These are phyloP conservation scores for Tragelaphus buxtoni DNA, from an alignment of 2,113 vertebrate species.

Conservation along the genomic window DNA sequence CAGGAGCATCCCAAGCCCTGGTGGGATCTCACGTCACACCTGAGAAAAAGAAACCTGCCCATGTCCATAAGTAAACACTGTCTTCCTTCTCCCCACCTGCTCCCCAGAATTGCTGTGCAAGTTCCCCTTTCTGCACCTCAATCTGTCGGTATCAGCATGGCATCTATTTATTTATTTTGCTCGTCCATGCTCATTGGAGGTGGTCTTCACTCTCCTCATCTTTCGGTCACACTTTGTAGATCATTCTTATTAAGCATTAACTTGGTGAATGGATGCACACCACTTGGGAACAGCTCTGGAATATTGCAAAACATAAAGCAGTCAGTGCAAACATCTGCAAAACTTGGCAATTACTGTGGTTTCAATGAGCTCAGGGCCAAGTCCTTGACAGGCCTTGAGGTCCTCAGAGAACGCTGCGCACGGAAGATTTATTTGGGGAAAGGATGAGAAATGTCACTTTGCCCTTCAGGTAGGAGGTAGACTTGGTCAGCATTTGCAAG, in stretches of 20 bases:
- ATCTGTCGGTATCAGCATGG: accelerated
- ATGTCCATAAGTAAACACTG: not conserved
- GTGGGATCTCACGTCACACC: not conserved
- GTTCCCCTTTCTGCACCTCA: not conserved
- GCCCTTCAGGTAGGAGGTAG: not conserved
- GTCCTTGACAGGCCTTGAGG: constrained; percentile 6
- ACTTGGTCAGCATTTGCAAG: not conserved
- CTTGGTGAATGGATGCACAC: constrained; percentile 13
- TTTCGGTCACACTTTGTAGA: constrained; percentile 8
- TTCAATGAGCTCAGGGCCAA: constrained; percentile 38
- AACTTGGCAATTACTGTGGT: constrained; percentile 41
- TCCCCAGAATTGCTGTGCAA: not conserved
- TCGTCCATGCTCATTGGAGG: not conserved
- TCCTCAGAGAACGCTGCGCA: not conserved
- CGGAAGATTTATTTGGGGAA: constrained; percentile 34
- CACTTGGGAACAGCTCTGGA: constrained; percentile 35
- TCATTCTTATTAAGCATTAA: constrained; percentile 24
- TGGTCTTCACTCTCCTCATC: not conserved
- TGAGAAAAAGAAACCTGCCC: not conserved
- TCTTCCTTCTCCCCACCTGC: not conserved
- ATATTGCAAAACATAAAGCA: constrained; percentile 56
- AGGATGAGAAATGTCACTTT: constrained; percentile 2
- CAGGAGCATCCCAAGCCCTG: not conserved
- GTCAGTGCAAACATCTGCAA: constrained; percentile 58
- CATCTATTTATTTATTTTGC: not conserved